phyloP scores from a whole-genome alignment of 1,140 invertebrate species.

The Halesus radiatus region DNA sequence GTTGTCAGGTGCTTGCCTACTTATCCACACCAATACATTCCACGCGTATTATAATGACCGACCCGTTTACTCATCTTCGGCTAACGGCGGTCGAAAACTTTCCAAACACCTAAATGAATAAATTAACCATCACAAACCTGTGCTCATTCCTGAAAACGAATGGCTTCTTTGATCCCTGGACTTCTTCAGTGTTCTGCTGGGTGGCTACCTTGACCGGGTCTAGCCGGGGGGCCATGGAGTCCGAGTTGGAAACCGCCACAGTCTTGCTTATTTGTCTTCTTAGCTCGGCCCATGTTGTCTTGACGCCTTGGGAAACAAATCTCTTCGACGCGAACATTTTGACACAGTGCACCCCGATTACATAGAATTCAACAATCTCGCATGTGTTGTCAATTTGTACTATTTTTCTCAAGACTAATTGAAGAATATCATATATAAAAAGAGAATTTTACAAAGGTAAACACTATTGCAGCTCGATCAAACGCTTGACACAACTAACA shows the following conservation, averaged over 20 bases:
- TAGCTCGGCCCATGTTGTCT: conserved; percentile 67
- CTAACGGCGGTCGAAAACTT: background rate
- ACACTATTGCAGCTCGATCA: background rate
- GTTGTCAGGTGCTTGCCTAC: background rate
- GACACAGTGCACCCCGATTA: background rate
- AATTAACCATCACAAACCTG: conserved; percentile 60
- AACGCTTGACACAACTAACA: background rate
- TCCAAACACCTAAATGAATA: conserved; percentile 2
- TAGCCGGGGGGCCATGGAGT: conserved; percentile 68
- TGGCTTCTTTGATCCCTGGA: conserved; percentile 63
- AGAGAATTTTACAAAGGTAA: background rate
- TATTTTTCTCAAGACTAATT: background rate
- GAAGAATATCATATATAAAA: conserved; percentile 9
- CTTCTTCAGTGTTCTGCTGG: conserved; percentile 64
- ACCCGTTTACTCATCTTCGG: background rate
- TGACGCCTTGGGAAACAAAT: conserved; percentile 64
- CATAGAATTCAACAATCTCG: background rate
- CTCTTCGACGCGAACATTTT: conserved; percentile 66
- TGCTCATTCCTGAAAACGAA: conserved; percentile 70
- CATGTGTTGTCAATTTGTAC: background rate
- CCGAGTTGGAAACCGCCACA: conserved; percentile 71
- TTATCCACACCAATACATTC: background rate
- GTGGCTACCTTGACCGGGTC: conserved; percentile 60
- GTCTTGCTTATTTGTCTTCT: conserved; percentile 72
- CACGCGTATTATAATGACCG: background rate